Percentiles rank a stretch among this genome's conserved stretches.
phyloP scores from a whole-genome alignment of 1,140 invertebrate genomes.

The Pogonognathellus flavescens region DNA sequence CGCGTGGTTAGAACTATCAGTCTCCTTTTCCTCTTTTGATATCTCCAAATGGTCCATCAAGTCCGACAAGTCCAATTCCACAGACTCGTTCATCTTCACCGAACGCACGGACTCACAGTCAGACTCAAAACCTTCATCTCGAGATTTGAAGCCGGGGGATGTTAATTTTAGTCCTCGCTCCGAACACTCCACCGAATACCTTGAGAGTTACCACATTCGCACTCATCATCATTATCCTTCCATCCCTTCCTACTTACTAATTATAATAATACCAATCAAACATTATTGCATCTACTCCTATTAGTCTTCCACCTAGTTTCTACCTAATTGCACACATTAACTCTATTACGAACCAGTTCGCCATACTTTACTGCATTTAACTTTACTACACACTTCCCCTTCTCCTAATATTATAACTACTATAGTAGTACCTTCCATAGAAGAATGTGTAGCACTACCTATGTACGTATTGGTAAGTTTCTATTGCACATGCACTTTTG shows the following conservation, averaged over 20 bases:
- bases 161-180: constrained; percentile 65
- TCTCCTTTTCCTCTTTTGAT: constrained; percentile 62
- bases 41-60: constrained; percentile 65
- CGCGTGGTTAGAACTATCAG: constrained; percentile 5
- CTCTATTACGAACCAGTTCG: no score
- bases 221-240: background rate
- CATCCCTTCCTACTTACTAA: background rate
- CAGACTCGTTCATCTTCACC: constrained; percentile 56
- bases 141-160: constrained; percentile 57
- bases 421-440: no score
- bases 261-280: background rate
- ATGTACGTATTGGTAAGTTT: no score
- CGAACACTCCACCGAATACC: constrained; percentile 66
- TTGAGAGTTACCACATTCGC: constrained; percentile 5
- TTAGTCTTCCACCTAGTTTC: no score
- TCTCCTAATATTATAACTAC: no score
- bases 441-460: no score
- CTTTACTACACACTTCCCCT: no score
- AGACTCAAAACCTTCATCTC: constrained; percentile 67
- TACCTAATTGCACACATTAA: no score
- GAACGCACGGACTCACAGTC: constrained; percentile 65
- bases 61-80: constrained; percentile 58
- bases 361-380: no score
- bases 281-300: no score
- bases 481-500: no score